Conservation (phyloP, 2,113 vertebrate genomes). For the Zapus hudsonius region DNA sequence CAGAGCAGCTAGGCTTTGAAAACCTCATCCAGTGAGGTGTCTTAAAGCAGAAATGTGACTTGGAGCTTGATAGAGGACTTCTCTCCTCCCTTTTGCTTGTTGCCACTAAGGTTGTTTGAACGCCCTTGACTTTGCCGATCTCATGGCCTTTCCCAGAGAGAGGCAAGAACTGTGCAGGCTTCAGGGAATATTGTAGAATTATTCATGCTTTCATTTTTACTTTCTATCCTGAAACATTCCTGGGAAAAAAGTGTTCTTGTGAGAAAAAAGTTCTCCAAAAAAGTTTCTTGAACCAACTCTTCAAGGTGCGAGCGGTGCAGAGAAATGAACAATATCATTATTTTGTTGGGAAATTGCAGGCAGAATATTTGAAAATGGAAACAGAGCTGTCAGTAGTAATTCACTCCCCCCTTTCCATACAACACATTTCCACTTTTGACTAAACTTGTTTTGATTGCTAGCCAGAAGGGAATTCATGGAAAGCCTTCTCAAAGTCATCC, state of each 20-base stretch:
- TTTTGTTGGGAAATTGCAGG: slow-evolving; percentile 72
- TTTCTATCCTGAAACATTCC: slow-evolving; percentile 57
- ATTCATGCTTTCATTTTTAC: slow-evolving; percentile 68
- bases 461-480: slow-evolving; percentile 85
- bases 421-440: slow-evolving; percentile 83
- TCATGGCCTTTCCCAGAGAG: slow-evolving; percentile 65
- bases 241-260: slow-evolving; percentile 62
- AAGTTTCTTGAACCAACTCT: slow-evolving; percentile 43
- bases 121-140: slow-evolving; percentile 64
- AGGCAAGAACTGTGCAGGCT: slow-evolving; percentile 36
- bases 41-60: slow-evolving; percentile 73
- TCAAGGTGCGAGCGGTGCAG: not conserved
- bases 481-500: slow-evolving; percentile 84
- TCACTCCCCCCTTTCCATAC: slow-evolving; percentile 50
- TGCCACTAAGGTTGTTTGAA: slow-evolving; percentile 62
- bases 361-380: slow-evolving; percentile 80
- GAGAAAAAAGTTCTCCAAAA: slow-evolving; percentile 42
- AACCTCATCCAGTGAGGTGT: slow-evolving; percentile 70
- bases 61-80: slow-evolving; percentile 66
- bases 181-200: slow-evolving; percentile 66
- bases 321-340: slow-evolving; percentile 74
- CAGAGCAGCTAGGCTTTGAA: slow-evolving; percentile 42
- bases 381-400: slow-evolving; percentile 82
- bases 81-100: slow-evolving; percentile 47
- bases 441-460: slow-evolving; percentile 87